Evolutionary conservation across 2,113 vertebrate genomes (phyloP), one percentile per base, ranked within the genome.

Genomic region (Dicentrarchus labrax): DNA sequence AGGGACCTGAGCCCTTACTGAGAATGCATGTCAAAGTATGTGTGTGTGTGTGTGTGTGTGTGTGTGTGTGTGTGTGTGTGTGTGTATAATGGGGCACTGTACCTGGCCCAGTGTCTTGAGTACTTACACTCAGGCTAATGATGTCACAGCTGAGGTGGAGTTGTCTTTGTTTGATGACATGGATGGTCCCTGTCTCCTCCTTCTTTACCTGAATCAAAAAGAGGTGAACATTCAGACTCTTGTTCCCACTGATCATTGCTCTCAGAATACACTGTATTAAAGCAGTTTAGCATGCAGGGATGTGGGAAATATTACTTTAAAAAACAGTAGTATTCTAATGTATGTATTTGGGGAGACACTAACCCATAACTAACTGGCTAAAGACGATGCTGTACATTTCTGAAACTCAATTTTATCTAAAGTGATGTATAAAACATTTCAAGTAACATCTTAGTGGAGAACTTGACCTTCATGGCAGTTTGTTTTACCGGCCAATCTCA

Each of bases 141-240:
- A 99, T 96, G 86, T 99, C 98, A 93, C 97, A 99, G 91, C 94
- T 97, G 2, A 99, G 92, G 76, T 98, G 97, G 64, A 99, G 97
- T 17, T 98, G 97, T 86, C 97, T 96, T 86, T 99, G 98, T 90
- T 99, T 99, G 59, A 97, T 99, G 82, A 99, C 98, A 22, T 99
- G 98, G 84, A 99, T 97, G 36, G 97, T 97, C 65, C 98, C 98
- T 6, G 93, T 95, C 56, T 99, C 98, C 64, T 99, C 98, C 85
- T 97, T 97, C 88, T 98, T 99, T 0, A 99, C 98, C 98, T 99
- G 68, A 50, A 73, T 59, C 3, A 56, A n/a, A 68, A 5, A 62
- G 12, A 70, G 38, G 16, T 50, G 0, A 60, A 65, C 54, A 60
- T 53, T 53, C 7, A 51, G 53, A 71, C 45, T 0, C 17, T 5